Evolutionary conservation across 1,140 invertebrate genomes (phyloP).

Genomic region (Kradibia gibbosae): DNA sequence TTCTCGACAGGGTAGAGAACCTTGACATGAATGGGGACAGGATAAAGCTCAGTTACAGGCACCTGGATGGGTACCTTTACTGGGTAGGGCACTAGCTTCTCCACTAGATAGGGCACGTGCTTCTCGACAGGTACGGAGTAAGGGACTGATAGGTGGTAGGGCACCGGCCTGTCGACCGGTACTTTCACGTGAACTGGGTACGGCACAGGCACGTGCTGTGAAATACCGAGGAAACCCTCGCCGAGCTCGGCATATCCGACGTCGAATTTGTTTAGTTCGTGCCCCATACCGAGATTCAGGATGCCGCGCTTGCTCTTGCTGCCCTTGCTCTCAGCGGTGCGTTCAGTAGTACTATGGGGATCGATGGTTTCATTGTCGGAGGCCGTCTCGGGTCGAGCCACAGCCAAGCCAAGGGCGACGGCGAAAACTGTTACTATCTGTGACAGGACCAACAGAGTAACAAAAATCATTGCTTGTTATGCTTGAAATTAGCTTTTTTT

Average conservation of each 20-base stretch:
- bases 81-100: constrained; percentile 72
- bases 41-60: constrained; percentile 68
- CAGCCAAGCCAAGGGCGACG: constrained; percentile 55
- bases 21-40: constrained; percentile 64
- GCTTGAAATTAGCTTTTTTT: too few relatives aligned
- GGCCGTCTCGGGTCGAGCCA: constrained; percentile 33
- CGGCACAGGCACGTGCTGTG: constrained; percentile 64
- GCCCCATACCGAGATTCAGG: constrained; percentile 54
- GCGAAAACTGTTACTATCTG: constrained; percentile 54
- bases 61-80: constrained; percentile 76
- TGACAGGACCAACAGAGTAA: neutral
- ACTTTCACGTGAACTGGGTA: constrained; percentile 68
- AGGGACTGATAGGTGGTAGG: constrained; percentile 73
- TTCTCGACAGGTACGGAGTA: constrained; percentile 76
- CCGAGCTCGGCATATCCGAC: neutral
- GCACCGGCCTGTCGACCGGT: constrained; percentile 74
- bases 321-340: constrained; percentile 50
- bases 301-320: constrained; percentile 65
- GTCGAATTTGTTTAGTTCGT: constrained; percentile 30
- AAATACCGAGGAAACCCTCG: constrained; percentile 50
- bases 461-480: neutral
- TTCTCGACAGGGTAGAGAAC: constrained; percentile 63
- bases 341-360: too few relatives aligned
- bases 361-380: constrained; percentile 26
- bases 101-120: constrained; percentile 73